A percentile compares a stretch with the other conserved stretches of the same genome.
phyloP scores from a whole-genome alignment of 2,113 vertebrate species.

The Rhynchopsitta pachyrhyncha region DNA sequence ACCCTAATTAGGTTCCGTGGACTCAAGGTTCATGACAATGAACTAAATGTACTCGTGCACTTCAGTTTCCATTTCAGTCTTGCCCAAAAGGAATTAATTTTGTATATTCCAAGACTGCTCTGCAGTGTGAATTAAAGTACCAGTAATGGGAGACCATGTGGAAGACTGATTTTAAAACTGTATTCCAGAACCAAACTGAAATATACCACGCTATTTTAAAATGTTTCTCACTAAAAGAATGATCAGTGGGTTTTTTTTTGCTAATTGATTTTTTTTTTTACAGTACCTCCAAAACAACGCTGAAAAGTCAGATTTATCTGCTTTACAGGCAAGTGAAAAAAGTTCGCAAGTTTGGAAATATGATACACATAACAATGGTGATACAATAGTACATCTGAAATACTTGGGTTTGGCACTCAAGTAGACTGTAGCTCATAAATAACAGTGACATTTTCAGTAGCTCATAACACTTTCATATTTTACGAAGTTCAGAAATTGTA shows the following conservation, averaged over 20 bases:
- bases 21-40: neutral
- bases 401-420: neutral
- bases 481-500: neutral
- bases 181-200: neutral
- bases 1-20: neutral
- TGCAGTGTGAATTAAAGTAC: neutral
- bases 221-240: neutral
- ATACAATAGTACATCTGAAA: neutral
- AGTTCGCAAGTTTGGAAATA: neutral
- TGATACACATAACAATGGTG: neutral
- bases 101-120: neutral
- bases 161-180: neutral
- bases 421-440: neutral
- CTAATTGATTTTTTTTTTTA: neutral
- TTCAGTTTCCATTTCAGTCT: neutral
- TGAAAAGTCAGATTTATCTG: neutral
- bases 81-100: neutral
- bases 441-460: neutral
- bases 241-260: rapidly evolving
- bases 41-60: neutral
- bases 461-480: neutral
- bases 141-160: neutral
- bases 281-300: neutral
- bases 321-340: neutral
- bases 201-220: neutral